Conservation (phyloP, 2,888 invertebrate species). For the Melolontha melolontha region DNA sequence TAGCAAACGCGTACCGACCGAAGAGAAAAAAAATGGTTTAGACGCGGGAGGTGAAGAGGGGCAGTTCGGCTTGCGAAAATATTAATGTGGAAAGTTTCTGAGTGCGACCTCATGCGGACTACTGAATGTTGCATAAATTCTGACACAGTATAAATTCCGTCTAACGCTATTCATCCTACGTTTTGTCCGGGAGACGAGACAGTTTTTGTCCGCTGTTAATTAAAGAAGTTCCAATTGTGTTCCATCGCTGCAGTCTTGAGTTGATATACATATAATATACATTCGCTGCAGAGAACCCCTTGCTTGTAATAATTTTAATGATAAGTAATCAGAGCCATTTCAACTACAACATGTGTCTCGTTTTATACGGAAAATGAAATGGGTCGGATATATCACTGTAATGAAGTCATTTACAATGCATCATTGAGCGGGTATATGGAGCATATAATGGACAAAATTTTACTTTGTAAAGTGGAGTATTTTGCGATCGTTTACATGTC, state of each 20-base stretch:
- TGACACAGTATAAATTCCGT: constrained; percentile 36
- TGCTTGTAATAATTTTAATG: constrained; percentile 11
- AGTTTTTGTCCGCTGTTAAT: constrained; percentile 9
- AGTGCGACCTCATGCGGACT: constrained; percentile 35
- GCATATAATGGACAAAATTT: constrained; percentile 5
- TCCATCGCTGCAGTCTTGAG: not conserved
- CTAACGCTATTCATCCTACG: constrained; percentile 21
- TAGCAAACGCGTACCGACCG: not conserved
- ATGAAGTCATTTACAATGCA: constrained; percentile 23
- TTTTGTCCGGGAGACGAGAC: constrained; percentile 15
- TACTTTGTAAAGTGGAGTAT: no score
- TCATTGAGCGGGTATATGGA: constrained; percentile 1
- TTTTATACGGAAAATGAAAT: not conserved
- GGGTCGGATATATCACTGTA: not conserved
- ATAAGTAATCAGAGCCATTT: constrained; percentile 19
- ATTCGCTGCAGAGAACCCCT: constrained; percentile 5
- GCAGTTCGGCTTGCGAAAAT: constrained; percentile 26
- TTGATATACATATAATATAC: not conserved
- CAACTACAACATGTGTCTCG: constrained; percentile 7
- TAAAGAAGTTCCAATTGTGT: constrained; percentile 13
- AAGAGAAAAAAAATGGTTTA: not conserved
- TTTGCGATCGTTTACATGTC: no score
- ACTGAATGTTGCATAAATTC: constrained; percentile 38
- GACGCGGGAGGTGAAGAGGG: not conserved
- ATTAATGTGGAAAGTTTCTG: constrained; percentile 36